These are phyloP conservation scores for Pogona vitticeps DNA, from an alignment of 2,113 vertebrate genomes.

Conservation along the genomic window DNA sequence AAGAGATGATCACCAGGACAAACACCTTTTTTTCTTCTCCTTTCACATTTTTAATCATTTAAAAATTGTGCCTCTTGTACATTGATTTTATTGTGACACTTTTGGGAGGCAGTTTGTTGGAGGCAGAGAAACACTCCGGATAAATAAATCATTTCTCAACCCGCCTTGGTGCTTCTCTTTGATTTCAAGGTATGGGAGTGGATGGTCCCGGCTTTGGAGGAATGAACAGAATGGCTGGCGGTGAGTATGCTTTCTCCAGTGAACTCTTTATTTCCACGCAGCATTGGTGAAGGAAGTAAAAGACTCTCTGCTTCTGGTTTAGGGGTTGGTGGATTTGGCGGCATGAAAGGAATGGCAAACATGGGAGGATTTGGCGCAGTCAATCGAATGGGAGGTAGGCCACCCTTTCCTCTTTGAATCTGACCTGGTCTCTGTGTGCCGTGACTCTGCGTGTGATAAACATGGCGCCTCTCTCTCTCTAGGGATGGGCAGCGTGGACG, in stretches of 20 bases:
- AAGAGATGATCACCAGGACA: neutral
- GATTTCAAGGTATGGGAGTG: slow-evolving; percentile 86
- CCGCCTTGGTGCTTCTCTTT: neutral
- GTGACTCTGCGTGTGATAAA: too few relatives aligned
- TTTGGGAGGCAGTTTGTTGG: neutral
- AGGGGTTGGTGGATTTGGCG: slow-evolving; percentile 89
- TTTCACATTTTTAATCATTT: too few relatives aligned
- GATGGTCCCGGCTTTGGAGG: slow-evolving; percentile 89
- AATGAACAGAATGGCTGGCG: slow-evolving; percentile 90
- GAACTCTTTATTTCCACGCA: neutral
- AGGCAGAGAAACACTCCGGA: neutral
- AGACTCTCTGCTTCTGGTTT: slow-evolving; percentile 58
- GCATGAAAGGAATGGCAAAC: slow-evolving; percentile 90
- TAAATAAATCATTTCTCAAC: neutral
- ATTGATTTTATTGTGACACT: neutral
- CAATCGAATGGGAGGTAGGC: slow-evolving; percentile 91
- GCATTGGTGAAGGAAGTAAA: slow-evolving; percentile 47
- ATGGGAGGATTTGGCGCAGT: slow-evolving; percentile 91
- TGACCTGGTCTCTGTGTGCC: too few relatives aligned
- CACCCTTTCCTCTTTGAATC: neutral
- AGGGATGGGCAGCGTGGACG: slow-evolving; percentile 49
- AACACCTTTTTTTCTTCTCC: neutral
- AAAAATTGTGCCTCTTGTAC: neutral
- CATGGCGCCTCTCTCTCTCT: neutral
- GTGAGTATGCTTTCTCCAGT: slow-evolving; percentile 70